Base-by-base conservation (phyloP, 2,797 vertebrate species). In the Apogon hyalosoma region DNA sequence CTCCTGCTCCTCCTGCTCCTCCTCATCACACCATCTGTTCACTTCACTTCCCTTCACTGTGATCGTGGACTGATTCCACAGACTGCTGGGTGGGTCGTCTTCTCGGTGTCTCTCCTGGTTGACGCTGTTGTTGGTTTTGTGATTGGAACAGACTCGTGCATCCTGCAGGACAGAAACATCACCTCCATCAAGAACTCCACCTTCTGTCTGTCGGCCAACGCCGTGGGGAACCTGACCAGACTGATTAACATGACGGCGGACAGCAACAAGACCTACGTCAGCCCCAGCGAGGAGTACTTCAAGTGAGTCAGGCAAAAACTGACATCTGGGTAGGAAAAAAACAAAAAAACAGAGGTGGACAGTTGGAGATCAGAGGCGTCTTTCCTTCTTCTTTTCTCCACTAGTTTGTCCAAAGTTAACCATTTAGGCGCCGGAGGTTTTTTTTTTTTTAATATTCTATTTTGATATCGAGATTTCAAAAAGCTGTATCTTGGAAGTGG, bases 241-340 rank as follows among this genome's bases (percentile, higher is more conserved):
- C 91, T 98, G 50, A 86, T 97, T 71, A 96, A 96, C 90, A 94
- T 95, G 90, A 95, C 93, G 21, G 80, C 93, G 70, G 93, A 90
- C 3, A 31, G 80, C 53, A 98, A 98, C 90, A 96, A 96, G 87
- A 97, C 95, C 0, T 98, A 98, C 41, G 98, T 97, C 92, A 99
- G 97, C 71, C 97, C 97, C 54, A 98, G 97, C 7, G 98, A 99
- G 89, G 98, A 99, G 70, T 99, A 99, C 76, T 99, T 99, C 93
- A 99, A 99, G 98, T 99, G 93, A 97, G 97, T 90, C 28, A 5
- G 19, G 11, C 16, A 42, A 14, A 42, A 42, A 33, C 0, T 1
- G 11, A 11, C 41, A 11, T 50, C 16, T 18, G 10, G 2, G 9
- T 43, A 15, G 15, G 15, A 9, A n/a, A n/a, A n/a, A n/a, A n/a